A percentile compares a stretch with the other conserved stretches of the same genome.
Conservation (phyloP, 2,113 vertebrate species). For the Cyphomyrus discorhynchus region DNA sequence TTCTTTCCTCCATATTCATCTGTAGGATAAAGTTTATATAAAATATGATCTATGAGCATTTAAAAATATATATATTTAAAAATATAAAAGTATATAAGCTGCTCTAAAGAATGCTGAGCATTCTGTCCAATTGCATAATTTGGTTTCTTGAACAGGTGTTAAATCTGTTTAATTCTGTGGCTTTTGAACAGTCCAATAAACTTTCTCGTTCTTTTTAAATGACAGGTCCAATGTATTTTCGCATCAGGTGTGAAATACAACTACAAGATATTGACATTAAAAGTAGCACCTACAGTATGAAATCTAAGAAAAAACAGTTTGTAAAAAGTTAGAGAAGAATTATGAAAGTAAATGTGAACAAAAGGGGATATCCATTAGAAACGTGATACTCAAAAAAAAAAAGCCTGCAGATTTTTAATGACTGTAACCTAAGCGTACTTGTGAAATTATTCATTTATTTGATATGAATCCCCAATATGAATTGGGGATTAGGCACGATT, state of each 20-base stretch:
- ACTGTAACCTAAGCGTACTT: not conserved
- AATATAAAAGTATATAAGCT: not conserved
- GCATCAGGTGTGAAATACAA: not conserved
- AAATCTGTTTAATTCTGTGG: not conserved
- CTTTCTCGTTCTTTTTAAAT: not conserved
- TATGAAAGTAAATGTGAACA: not conserved
- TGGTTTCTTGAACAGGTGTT: not conserved
- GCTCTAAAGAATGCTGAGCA: not conserved
- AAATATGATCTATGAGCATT: not conserved
- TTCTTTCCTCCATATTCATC: not conserved
- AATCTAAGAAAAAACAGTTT: not conserved
- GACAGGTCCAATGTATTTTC: not conserved
- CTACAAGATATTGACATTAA: not conserved
- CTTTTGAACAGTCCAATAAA: not conserved
- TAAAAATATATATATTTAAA: not conserved
- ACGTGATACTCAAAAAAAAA: not conserved
- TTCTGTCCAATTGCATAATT: not conserved
- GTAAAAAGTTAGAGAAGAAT: not conserved
- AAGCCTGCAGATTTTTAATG: not conserved
- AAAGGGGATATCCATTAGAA: not conserved
- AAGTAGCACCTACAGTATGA: not conserved
- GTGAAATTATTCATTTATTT: not conserved
- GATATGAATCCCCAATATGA: not conserved
- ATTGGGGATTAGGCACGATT: not conserved
- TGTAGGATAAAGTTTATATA: not conserved